Conservation (phyloP, 2,113 vertebrate genomes). For the Elephantulus edwardii region DNA sequence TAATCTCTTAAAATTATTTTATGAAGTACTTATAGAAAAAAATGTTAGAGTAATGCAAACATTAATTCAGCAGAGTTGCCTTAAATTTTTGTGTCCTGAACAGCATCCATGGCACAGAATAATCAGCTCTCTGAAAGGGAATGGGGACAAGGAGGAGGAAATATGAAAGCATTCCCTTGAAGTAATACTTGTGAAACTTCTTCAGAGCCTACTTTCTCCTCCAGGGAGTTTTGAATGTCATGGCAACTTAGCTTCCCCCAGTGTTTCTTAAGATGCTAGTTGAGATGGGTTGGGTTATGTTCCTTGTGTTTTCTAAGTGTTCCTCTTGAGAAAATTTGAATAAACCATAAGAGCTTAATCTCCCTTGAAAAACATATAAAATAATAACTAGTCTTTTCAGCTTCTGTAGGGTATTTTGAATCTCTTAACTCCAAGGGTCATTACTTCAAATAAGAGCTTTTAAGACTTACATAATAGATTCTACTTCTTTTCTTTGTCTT, state of each 20-base stretch:
- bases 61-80: neutral
- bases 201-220: neutral
- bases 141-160: neutral
- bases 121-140: neutral
- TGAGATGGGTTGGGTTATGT: neutral
- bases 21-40: neutral
- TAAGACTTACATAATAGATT: neutral
- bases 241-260: neutral
- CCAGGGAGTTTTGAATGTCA: neutral
- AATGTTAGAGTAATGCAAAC: neutral
- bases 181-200: neutral
- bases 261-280: neutral
- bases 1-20: neutral
- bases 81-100: neutral
- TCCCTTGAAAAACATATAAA: neutral
- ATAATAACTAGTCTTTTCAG: neutral
- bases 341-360: neutral
- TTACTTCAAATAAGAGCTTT: neutral
- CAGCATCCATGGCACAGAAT: neutral
- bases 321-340: neutral
- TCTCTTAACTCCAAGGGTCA: conserved; percentile 18
- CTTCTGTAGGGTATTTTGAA: neutral
- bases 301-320: neutral
- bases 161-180: neutral
- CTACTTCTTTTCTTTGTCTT: neutral